Percentiles rank a stretch among this genome's conserved stretches.
phyloP scores from a whole-genome alignment of 2,888 invertebrate genomes.

The Drosophila peninsularis region DNA sequence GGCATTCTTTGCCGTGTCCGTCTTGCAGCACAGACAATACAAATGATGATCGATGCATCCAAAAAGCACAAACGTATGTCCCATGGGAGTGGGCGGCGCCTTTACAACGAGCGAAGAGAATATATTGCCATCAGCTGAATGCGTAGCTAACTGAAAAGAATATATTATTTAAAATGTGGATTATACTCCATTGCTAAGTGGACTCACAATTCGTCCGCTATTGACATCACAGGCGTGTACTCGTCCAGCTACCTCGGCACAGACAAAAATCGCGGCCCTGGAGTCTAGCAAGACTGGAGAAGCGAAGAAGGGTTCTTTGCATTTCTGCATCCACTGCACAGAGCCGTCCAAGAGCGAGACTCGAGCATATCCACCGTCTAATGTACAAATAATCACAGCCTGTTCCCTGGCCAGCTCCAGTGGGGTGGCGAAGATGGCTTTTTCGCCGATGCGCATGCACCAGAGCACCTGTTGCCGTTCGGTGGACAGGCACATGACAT shows the following conservation, averaged over 20 bases:
- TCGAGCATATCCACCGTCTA: slow-evolving; percentile 86
- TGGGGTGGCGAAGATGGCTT: slow-evolving; percentile 86
- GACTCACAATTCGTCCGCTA: slow-evolving; percentile 67
- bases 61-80: slow-evolving; percentile 86
- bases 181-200: not conserved
- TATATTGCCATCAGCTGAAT: slow-evolving; percentile 87
- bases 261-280: slow-evolving; percentile 57
- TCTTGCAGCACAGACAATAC: slow-evolving; percentile 87
- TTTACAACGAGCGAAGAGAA: slow-evolving; percentile 89
- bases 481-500: slow-evolving; percentile 77
- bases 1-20: slow-evolving; percentile 5
- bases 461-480: slow-evolving; percentile 65
- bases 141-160: slow-evolving; percentile 87
- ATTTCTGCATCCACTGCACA: slow-evolving; percentile 85
- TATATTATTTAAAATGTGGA: not conserved
- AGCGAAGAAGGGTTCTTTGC: slow-evolving; percentile 87
- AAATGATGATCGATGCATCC: slow-evolving; percentile 90
- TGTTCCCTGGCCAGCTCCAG: slow-evolving; percentile 69
- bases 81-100: slow-evolving; percentile 47
- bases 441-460: slow-evolving; percentile 82
- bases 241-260: slow-evolving; percentile 85
- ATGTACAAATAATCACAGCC: slow-evolving; percentile 85
- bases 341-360: slow-evolving; percentile 85
- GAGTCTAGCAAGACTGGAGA: slow-evolving; percentile 84
- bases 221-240: slow-evolving; percentile 82